These are phyloP conservation scores for Drosophila pseudoobscura DNA, from an alignment of 1,140 invertebrate species.

Conservation along the genomic window DNA sequence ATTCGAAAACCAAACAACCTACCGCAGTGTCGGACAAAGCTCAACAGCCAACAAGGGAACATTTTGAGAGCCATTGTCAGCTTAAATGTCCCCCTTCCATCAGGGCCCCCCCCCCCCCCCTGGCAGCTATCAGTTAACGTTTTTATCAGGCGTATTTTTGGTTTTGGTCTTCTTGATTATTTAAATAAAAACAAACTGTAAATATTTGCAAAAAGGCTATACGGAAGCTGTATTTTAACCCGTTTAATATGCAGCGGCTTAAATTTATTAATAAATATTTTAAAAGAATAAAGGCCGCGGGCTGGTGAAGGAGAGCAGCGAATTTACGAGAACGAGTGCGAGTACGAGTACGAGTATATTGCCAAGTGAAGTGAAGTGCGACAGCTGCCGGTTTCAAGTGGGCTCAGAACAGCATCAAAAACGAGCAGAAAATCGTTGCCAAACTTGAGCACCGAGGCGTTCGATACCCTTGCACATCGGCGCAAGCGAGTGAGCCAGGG, in stretches of 20 bases:
- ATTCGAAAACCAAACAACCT: constrained; percentile 52
- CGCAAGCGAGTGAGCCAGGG: no score
- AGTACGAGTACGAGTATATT: constrained; percentile 23
- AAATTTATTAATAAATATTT: constrained; percentile 21
- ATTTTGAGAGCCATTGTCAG: constrained; percentile 24
- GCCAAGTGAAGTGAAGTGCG: constrained; percentile 76
- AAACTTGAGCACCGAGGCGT: no score
- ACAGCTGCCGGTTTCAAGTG: constrained; percentile 72
- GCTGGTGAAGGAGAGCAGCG: constrained; percentile 7
- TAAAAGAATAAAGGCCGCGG: constrained; percentile 23
- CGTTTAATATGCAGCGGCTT: constrained; percentile 41
- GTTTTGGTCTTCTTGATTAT: constrained; percentile 40
- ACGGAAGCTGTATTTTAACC: constrained; percentile 70
- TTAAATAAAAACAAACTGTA: constrained; percentile 73
- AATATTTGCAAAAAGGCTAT: constrained; percentile 79
- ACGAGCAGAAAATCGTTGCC: constrained; percentile 13
- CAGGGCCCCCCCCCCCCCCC: no score
- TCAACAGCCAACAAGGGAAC: constrained; percentile 44
- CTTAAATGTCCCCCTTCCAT: not conserved
- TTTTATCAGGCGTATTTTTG: constrained; percentile 47
- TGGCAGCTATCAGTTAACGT: constrained; percentile 46
- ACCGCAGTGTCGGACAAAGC: constrained; percentile 57
- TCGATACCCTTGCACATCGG: no score
- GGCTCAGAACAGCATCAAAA: constrained; percentile 41
- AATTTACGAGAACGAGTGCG: constrained; percentile 19